Percentiles rank a stretch among this genome's conserved stretches.
phyloP scores from a whole-genome alignment of 92 coral and sea anemone species.

The Porites cylindrica region DNA sequence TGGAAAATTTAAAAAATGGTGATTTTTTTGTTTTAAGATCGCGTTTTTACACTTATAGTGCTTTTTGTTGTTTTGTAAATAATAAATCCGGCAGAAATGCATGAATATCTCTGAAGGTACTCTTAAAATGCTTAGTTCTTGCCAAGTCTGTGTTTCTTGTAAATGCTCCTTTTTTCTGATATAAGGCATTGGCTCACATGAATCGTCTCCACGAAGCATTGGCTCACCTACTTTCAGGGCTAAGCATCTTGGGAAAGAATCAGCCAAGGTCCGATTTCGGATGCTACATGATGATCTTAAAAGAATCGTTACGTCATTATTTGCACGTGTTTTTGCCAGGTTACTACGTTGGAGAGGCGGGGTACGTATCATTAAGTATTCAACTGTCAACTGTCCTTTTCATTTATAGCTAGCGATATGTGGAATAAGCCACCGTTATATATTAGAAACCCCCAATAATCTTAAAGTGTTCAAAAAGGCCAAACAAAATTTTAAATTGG shows the following conservation, averaged over 20 bases:
- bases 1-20: no score
- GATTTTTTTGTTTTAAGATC: no score
- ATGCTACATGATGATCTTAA: slow-evolving; percentile 71
- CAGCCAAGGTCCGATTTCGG: slow-evolving; percentile 78
- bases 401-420: no score
- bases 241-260: slow-evolving; percentile 79
- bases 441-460: no score
- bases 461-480: no score
- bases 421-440: no score
- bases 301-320: slow-evolving; percentile 82
- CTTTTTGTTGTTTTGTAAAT: no score
- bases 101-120: no score
- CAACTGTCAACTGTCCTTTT: background rate
- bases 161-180: background rate
- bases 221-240: slow-evolving; percentile 74
- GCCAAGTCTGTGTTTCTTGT: background rate
- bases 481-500: no score
- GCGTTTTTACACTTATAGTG: no score
- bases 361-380: slow-evolving; percentile 54
- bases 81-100: no score
- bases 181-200: slow-evolving; percentile 91
- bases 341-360: slow-evolving; percentile 74
- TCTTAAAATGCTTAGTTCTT: no score
- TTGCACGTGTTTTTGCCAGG: slow-evolving; percentile 81
- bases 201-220: slow-evolving; percentile 94